These are phyloP conservation scores for Darevskia nairensis DNA, from an alignment of 2,797 vertebrate genomes.

Conservation along the genomic window DNA sequence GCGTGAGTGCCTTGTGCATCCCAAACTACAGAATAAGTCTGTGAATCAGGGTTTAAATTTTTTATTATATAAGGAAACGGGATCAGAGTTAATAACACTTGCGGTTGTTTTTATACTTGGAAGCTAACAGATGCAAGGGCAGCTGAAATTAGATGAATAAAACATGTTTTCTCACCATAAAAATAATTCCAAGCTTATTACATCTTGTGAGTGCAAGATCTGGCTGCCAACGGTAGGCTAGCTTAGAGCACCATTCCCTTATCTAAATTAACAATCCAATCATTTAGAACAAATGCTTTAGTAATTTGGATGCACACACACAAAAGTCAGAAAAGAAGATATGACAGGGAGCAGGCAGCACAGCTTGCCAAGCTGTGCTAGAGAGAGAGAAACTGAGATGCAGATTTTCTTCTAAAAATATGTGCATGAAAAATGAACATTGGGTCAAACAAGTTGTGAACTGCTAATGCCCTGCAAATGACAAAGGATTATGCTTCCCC, in stretches of 20 bases:
- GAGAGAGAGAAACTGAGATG: background rate
- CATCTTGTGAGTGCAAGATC: slow-evolving; percentile 11
- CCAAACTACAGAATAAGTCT: background rate
- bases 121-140: slow-evolving; percentile 11
- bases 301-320: background rate
- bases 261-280: background rate
- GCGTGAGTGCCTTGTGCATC: background rate
- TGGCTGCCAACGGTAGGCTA: background rate
- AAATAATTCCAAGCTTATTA: slow-evolving; percentile 14
- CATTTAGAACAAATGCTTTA: slow-evolving; percentile 9
- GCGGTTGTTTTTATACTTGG: background rate
- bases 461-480: background rate
- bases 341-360: background rate
- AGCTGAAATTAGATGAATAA: slow-evolving; percentile 37
- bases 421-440: background rate
- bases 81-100: background rate
- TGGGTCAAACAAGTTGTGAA: background rate
- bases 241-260: background rate
- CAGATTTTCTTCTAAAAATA: background rate
- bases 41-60: background rate
- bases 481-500: background rate
- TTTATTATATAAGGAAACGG: slow-evolving; percentile 15
- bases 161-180: background rate
- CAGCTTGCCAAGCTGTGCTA: background rate
- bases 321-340: background rate